phyloP scores from a whole-genome alignment of 2,113 vertebrate genomes.

The Scytalopus superciliaris region DNA sequence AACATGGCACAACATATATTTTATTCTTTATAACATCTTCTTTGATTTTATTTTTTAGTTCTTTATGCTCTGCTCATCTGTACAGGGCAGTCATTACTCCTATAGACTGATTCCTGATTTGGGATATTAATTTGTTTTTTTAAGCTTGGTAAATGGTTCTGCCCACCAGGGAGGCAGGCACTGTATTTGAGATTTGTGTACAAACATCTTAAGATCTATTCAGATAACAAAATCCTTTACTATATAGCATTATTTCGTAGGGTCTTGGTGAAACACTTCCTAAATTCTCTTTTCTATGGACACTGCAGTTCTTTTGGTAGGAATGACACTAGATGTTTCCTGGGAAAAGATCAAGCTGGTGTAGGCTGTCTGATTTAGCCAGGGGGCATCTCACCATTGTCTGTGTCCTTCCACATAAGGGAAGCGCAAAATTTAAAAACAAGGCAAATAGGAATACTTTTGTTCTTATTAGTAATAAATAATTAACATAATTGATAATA shows the following conservation, averaged over 20 bases:
- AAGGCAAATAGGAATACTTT: neutral
- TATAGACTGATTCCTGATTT: neutral
- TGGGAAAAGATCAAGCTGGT: neutral
- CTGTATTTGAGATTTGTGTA: neutral
- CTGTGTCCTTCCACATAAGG: neutral
- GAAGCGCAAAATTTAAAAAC: neutral
- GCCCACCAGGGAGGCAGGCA: neutral
- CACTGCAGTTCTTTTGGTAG: neutral
- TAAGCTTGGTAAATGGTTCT: neutral
- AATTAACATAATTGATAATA: neutral
- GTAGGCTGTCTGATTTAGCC: neutral
- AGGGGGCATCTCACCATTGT: neutral
- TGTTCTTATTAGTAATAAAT: neutral
- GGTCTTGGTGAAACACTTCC: neutral
- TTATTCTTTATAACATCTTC: neutral
- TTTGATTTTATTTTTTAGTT: neutral
- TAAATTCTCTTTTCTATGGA: neutral
- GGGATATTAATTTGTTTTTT: neutral
- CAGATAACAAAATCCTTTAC: neutral
- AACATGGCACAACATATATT: fast-evolving
- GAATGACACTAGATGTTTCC: neutral
- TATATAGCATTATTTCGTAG: neutral
- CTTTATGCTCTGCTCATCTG: neutral
- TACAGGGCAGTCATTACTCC: neutral
- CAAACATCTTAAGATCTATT: neutral